A percentile compares a stretch with the other conserved stretches of the same genome.
Conservation (phyloP, 2,888 invertebrate species). For the Netelia melanura region DNA sequence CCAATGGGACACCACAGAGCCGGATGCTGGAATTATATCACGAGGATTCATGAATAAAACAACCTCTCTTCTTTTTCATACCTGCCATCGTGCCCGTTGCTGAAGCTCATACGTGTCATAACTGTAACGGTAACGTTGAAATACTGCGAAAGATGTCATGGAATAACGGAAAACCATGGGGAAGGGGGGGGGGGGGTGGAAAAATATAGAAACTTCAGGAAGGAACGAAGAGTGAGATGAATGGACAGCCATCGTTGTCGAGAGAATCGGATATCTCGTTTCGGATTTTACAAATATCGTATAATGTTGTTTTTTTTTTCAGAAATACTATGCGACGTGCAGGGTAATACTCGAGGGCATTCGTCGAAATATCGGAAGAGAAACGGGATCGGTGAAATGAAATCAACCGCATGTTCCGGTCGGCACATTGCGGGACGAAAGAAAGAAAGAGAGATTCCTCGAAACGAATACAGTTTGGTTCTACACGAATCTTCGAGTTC, state of each 20-base stretch:
- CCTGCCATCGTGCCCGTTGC: constrained; percentile 11
- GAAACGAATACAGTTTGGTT: constrained; percentile 60
- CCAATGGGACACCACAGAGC: constrained; percentile 17
- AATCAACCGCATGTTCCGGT: constrained; percentile 40
- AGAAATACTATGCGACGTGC: neutral
- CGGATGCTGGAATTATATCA: constrained; percentile 57
- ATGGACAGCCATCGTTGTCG: neutral
- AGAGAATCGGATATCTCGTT: constrained; percentile 14
- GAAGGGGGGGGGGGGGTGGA: neutral
- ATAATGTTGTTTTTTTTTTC: constrained; percentile 10
- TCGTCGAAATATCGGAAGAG: constrained; percentile 2
- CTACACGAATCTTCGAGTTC: constrained; percentile 13
- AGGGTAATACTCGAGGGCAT: neutral
- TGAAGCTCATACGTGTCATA: constrained; percentile 11
- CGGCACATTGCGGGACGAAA: constrained; percentile 29
- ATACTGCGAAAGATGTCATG: neutral
- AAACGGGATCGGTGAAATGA: constrained; percentile 24
- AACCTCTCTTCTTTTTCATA: constrained; percentile 27
- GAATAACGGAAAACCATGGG: constrained; percentile 50
- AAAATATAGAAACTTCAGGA: constrained; percentile 2
- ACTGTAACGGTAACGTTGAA: constrained; percentile 8
- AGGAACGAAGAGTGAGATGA: neutral
- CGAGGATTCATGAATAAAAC: constrained; percentile 45
- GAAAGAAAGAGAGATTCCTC: constrained; percentile 45
- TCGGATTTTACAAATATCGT: neutral